Percentiles rank a stretch among this genome's conserved stretches.
These are phyloP conservation scores for Orthonevra nobilis DNA, from an alignment of 2,888 invertebrate genomes.

Conservation along the genomic window DNA sequence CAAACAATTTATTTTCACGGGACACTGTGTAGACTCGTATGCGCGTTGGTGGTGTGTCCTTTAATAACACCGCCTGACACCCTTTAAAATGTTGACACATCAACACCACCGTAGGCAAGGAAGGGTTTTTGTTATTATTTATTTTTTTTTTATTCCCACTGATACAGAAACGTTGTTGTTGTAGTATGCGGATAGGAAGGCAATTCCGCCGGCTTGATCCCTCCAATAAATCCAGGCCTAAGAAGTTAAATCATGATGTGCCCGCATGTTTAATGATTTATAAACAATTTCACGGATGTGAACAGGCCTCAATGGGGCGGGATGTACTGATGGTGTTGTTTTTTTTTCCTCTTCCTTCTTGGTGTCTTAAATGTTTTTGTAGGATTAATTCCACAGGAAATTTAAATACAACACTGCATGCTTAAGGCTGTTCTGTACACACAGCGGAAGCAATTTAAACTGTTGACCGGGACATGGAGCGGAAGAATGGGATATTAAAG, in stretches of 20 bases:
- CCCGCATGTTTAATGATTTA: slow-evolving; percentile 69
- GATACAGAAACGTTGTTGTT: slow-evolving; percentile 30
- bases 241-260: slow-evolving; percentile 13
- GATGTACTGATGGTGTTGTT: slow-evolving; percentile 8
- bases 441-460: slow-evolving; percentile 53
- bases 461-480: slow-evolving; percentile 25
- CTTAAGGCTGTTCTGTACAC: slow-evolving; percentile 24
- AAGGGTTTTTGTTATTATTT: too few relatives aligned
- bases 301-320: slow-evolving; percentile 45
- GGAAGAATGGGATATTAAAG: slow-evolving; percentile 26
- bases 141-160: slow-evolving; percentile 8
- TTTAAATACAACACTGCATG: slow-evolving; percentile 46
- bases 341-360: slow-evolving; percentile 16
- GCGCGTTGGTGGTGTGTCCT: slow-evolving; percentile 36
- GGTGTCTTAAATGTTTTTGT: slow-evolving; percentile 21
- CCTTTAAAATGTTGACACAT: slow-evolving; percentile 56
- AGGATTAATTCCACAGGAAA: slow-evolving; percentile 62
- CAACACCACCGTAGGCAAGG: slow-evolving; percentile 42
- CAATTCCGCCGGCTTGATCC: slow-evolving; percentile 6
- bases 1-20: slow-evolving; percentile 47
- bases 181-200: slow-evolving; percentile 39
- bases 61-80: slow-evolving; percentile 46
- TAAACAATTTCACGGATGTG: slow-evolving; percentile 70
- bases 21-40: slow-evolving; percentile 26
- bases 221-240: slow-evolving; percentile 3